Evolutionary conservation across 2,888 invertebrate genomes (phyloP).

Genomic region (Thyatira batis): DNA sequence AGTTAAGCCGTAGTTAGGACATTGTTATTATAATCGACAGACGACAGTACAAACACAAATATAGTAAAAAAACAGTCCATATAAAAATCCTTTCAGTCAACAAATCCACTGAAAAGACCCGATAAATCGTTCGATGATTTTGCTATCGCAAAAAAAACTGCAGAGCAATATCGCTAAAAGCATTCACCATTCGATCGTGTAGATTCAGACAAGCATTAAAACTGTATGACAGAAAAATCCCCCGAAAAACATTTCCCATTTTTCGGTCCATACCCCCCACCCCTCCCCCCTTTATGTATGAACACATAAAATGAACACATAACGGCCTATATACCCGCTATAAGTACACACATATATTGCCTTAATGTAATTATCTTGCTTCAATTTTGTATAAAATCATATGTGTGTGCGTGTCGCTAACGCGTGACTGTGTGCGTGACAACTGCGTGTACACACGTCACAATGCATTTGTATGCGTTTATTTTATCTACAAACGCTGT

Average conservation of each 20-base stretch:
- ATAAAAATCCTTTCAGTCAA: neutral
- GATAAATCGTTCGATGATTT: neutral
- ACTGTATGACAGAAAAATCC: slow-evolving; percentile 45
- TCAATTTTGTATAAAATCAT: slow-evolving; percentile 70
- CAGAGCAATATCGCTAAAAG: slow-evolving; percentile 38
- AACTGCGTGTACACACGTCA: slow-evolving; percentile 14
- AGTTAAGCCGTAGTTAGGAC: no score
- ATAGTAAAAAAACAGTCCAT: neutral
- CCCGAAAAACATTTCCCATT: slow-evolving; percentile 52
- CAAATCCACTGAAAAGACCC: neutral
- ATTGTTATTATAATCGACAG: no score
- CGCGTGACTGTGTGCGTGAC: slow-evolving; percentile 26
- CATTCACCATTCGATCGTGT: slow-evolving; percentile 25
- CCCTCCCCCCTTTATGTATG: neutral
- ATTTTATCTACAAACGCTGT: slow-evolving; percentile 67
- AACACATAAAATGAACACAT: neutral
- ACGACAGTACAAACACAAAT: neutral
- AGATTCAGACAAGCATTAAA: slow-evolving; percentile 29
- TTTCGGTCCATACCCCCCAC: slow-evolving; percentile 31
- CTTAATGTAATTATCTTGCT: slow-evolving; percentile 73
- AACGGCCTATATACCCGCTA: slow-evolving; percentile 10
- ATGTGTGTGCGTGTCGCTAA: slow-evolving; percentile 30
- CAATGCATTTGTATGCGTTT: slow-evolving; percentile 44
- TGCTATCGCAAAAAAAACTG: neutral
- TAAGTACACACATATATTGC: slow-evolving; percentile 40